These are phyloP conservation scores for Esox lucius DNA, from an alignment of 2,797 vertebrate genomes.

Conservation along the genomic window DNA sequence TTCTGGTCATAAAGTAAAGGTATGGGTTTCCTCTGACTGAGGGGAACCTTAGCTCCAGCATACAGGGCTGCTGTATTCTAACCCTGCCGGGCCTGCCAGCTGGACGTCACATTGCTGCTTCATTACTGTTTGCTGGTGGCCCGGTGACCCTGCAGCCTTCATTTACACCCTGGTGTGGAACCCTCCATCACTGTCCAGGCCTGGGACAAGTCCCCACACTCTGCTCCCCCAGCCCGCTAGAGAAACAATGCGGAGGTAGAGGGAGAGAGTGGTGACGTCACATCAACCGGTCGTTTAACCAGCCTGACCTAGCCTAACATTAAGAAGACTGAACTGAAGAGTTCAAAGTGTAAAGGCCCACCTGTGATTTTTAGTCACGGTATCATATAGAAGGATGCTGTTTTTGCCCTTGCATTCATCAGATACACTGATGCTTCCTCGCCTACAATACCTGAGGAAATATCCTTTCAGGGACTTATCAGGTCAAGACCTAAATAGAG, in stretches of 20 bases:
- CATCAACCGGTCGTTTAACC: neutral
- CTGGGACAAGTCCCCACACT: slow-evolving; percentile 18
- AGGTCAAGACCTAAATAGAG: neutral
- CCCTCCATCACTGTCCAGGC: slow-evolving; percentile 69
- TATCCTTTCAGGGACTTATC: neutral
- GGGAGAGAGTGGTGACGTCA: slow-evolving; percentile 41
- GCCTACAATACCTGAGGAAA: no score
- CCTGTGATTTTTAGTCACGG: neutral
- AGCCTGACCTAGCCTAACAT: neutral
- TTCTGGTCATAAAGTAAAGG: neutral
- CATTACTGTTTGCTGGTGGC: slow-evolving; percentile 73
- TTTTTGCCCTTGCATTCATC: no score
- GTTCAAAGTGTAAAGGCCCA: neutral
- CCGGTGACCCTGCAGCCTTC: slow-evolving; percentile 70
- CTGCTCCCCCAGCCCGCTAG: slow-evolving; percentile 48
- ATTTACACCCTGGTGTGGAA: slow-evolving; percentile 78
- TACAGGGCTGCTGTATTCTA: slow-evolving; percentile 7
- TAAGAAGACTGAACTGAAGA: neutral
- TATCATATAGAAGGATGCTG: neutral
- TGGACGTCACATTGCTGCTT: slow-evolving; percentile 73
- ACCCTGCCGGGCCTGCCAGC: slow-evolving; percentile 52
- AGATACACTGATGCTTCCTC: neutral
- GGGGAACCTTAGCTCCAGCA: slow-evolving; percentile 45
- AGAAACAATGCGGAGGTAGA: slow-evolving; percentile 1
- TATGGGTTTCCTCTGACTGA: slow-evolving; percentile 23